These are phyloP conservation scores for Hofmannophila pseudospretella DNA, from an alignment of 2,888 invertebrate genomes.

Conservation along the genomic window DNA sequence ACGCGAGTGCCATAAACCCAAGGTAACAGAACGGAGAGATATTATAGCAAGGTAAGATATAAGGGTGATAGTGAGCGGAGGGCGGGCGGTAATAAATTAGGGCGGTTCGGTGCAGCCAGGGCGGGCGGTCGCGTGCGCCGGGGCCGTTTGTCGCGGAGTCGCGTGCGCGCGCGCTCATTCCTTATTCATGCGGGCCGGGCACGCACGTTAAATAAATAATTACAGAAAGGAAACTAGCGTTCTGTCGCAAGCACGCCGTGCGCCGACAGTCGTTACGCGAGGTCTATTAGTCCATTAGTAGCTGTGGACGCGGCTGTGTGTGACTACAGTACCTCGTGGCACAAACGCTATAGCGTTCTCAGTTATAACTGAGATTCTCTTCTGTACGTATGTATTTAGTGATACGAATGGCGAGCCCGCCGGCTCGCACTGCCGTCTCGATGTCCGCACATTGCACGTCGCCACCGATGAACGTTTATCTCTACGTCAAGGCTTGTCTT, in stretches of 20 bases:
- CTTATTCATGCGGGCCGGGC: conserved; percentile 67
- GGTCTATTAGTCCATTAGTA: too few species aligned
- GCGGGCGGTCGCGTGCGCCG: conserved; percentile 41
- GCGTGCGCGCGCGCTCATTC: conserved; percentile 76
- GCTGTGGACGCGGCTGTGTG: too few species aligned
- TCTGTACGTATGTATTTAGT: too few species aligned
- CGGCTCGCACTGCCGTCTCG: conserved; percentile 10
- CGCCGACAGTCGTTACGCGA: too few species aligned
- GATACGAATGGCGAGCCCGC: conserved; percentile 20
- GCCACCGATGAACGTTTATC: conserved; percentile 24
- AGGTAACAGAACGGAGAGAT: conserved; percentile 16
- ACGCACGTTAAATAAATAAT: too few species aligned
- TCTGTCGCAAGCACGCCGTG: too few species aligned
- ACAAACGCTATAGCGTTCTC: too few species aligned
- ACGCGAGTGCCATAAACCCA: conserved; percentile 22
- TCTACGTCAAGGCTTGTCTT: too few species aligned
- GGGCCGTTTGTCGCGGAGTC: conserved; percentile 55
- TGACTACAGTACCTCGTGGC: too few species aligned
- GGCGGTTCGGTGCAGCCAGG: conserved; percentile 32
- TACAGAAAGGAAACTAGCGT: too few species aligned
- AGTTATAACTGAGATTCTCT: too few species aligned
- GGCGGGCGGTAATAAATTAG: conserved; percentile 62
- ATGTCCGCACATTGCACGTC: conserved; percentile 21
- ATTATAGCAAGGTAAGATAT: conserved; percentile 40
- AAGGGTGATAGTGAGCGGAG: conserved; percentile 46